Base-by-base conservation (phyloP, 2,113 vertebrate species). In the Argyrosomus japonicus region DNA sequence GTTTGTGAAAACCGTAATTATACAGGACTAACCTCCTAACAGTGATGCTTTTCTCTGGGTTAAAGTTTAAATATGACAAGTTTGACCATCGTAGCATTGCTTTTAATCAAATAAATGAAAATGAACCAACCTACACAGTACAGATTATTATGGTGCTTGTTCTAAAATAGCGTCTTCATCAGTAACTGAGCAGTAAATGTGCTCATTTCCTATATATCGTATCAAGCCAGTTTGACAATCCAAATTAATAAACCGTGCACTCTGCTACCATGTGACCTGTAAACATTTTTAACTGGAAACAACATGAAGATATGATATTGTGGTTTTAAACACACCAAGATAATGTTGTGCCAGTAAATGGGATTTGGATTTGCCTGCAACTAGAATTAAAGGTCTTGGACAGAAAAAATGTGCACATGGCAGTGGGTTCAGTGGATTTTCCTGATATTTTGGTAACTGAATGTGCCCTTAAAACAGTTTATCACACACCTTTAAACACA, bases 1-100 rank as follows among this genome's bases (percentile, higher is more conserved):
- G 3, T 81, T 63, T 61, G 23, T 50, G 58, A 83, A 89, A 89
- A 21, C 32, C 40, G 19, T 79, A 45, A 62, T 83, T 82, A 68
- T 64, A n/a, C 47, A 15, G 14, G 0, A n/a, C 48, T 43, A 36
- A 53, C 10, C 21, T 40, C 56, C 9, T 54, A 6, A 23, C 50
- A 12, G 19, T 56, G 15, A 51, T 12, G 14, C n/a, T 2, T 67
- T 19, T 77, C 19, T 32, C 0, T 56, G 51, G 25, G 60, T 60
- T 84, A 27, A 78, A 75, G 32, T 48, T 69, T 65, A 25, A 78
- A 70, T 47, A 36, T 36, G 61, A 51, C 32, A 69, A 62, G 15
- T 51, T 64, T 63, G 50, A 86, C n/a, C 15, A 40, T 47, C 17
- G 19, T 80, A 45, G 18, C 51, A 45, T 54, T 87, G 50, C 53